Base-by-base conservation (phyloP, 2,888 invertebrate genomes). In the Thelaira solivaga region DNA sequence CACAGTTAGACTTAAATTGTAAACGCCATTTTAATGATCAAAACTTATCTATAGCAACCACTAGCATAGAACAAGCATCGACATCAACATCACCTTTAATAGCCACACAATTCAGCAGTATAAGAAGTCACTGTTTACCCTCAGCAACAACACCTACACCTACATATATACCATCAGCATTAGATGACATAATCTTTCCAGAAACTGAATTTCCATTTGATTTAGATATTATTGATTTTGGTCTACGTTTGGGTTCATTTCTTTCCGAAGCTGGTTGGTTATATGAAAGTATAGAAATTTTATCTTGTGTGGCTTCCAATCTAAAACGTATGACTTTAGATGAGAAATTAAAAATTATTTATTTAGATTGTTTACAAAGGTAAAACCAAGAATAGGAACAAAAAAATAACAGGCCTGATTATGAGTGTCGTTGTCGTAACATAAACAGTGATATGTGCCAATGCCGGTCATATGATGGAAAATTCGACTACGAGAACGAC, bases 231-330 rank as follows among this genome's bases (percentile, higher is more conserved):
- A 85, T 88, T 24, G 88, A 87, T 77, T 84, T 87, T 76, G 89
- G 89, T 8, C 71, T 89, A 62, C 85, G 87, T 36, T 51, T 90
- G 90, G 95, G 95, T 73, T 92, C 92, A 77, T 97, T 97, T 90
- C 92, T 97, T 4, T 94, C 94, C 86, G 97, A 97, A 86, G 95
- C 95, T 0, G 97, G 97, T 0, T 96, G 96, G 95, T 94, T 94
- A 87, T 90, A 91, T 80, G 94, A 95, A 85, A 94, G 95, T 79
- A 93, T 94, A 85, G 90, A 91, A 47, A 92, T 97, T 64, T 90
- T 96, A 81, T 88, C 92, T 41, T 90, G 92, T 8, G 94, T 95
- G 83, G 92, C 93, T 77, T 90, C 91, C 80, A 88, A 95, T 62
- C 93, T 95, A 86, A 89, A 90, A 76, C 86, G 87, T 7, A 90